Percentiles rank a stretch among this genome's conserved stretches.
phyloP scores from a whole-genome alignment of 2,797 vertebrate species.

The Semaprochilodus insignis region DNA sequence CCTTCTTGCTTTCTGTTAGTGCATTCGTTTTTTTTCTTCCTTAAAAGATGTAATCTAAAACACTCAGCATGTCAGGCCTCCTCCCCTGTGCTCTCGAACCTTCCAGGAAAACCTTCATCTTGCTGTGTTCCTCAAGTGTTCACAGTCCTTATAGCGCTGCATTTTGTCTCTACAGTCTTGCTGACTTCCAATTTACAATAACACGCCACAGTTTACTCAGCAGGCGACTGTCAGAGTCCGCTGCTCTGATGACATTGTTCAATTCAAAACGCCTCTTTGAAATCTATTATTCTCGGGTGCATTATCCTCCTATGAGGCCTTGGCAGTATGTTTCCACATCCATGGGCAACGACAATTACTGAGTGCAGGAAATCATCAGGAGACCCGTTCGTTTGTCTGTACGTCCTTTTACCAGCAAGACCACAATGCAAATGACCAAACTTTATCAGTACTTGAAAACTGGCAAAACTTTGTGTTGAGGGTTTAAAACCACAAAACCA shows the following conservation, averaged over 20 bases:
- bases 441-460: background rate
- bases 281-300: conserved; percentile 11
- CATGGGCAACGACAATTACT: background rate
- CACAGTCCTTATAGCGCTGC: background rate
- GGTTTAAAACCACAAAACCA: background rate
- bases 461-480: background rate
- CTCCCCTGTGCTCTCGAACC: background rate
- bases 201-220: conserved; percentile 18
- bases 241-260: conserved; percentile 17
- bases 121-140: background rate
- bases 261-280: conserved; percentile 25
- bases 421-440: background rate
- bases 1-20: conserved; percentile 9
- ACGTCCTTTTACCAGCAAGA: background rate
- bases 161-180: background rate
- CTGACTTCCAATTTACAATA: conserved; percentile 25
- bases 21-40: background rate
- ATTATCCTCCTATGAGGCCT: background rate
- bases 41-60: conserved; percentile 7
- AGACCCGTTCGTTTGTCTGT: background rate
- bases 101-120: background rate
- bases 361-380: background rate
- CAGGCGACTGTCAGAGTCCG: conserved; percentile 11
- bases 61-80: background rate
- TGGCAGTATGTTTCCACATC: conserved; percentile 19